A percentile compares a stretch with the other conserved stretches of the same genome.
phyloP scores from a whole-genome alignment of 2,797 vertebrate genomes.

The Rousettus madagascariensis region DNA sequence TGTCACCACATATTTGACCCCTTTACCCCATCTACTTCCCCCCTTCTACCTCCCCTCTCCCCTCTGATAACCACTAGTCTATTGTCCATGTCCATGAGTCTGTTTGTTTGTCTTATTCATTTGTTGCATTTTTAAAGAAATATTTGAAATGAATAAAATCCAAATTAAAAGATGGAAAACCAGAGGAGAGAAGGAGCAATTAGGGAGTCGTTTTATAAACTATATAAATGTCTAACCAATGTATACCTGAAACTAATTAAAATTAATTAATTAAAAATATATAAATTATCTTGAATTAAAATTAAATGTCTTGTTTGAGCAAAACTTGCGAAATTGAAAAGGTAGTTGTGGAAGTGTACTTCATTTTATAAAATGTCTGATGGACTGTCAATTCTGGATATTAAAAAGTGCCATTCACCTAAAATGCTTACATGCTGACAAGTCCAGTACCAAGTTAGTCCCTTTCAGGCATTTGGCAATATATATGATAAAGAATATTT shows the following conservation, averaged over 20 bases:
- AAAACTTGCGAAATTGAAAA: conserved; percentile 41
- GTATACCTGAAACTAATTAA: too few species aligned
- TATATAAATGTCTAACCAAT: too few species aligned
- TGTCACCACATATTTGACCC: too few species aligned
- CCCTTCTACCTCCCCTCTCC: too few species aligned
- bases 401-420: not conserved
- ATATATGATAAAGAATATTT: conserved; percentile 61
- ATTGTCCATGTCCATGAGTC: too few species aligned
- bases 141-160: conserved; percentile 27
- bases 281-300: conserved; percentile 16
- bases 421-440: conserved; percentile 23
- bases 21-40: too few species aligned
- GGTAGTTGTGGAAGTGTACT: not conserved
- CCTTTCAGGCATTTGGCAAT: conserved; percentile 49
- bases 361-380: conserved; percentile 29
- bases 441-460: conserved; percentile 24
- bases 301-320: not conserved
- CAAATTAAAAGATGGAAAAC: not conserved
- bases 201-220: too few species aligned
- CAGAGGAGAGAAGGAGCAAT: too few species aligned
- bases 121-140: not conserved
- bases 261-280: too few species aligned
- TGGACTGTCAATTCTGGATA: conserved; percentile 26
- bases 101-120: too few species aligned
- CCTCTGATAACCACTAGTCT: too few species aligned